Evolutionary conservation across 2,797 vertebrate species (phyloP).

Genomic region (Potorous gilbertii): DNA sequence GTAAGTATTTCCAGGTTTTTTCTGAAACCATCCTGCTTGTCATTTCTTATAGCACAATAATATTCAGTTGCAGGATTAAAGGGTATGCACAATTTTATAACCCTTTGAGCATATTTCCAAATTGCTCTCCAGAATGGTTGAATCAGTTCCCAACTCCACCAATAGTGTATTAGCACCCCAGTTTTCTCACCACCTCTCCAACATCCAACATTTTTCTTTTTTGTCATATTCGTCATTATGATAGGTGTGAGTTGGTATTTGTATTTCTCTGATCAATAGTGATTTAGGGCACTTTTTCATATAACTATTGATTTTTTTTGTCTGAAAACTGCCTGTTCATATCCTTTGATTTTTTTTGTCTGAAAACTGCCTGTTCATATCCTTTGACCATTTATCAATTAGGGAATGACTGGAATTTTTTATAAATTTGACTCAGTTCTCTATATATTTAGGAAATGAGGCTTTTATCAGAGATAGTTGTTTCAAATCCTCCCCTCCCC

Average conservation of each 20-base stretch:
- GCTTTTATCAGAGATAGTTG: too few species aligned
- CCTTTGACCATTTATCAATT: too few species aligned
- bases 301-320: too few species aligned
- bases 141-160: neutral
- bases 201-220: neutral
- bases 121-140: neutral
- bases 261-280: neutral
- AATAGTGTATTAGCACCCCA: neutral
- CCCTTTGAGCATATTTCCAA: neutral
- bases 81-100: neutral
- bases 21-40: neutral
- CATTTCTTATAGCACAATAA: too few species aligned
- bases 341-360: too few species aligned
- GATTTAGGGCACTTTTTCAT: neutral
- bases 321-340: too few species aligned
- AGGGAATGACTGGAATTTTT: too few species aligned
- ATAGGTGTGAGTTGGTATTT: neutral
- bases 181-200: neutral
- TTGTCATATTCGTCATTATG: neutral
- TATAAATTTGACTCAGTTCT: too few species aligned
- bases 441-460: too few species aligned
- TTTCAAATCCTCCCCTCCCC: too few species aligned
- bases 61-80: neutral
- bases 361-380: too few species aligned
- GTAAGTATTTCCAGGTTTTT: neutral